phyloP scores from a whole-genome alignment of 1,140 invertebrate species.

The Wiebesia pumilae region DNA sequence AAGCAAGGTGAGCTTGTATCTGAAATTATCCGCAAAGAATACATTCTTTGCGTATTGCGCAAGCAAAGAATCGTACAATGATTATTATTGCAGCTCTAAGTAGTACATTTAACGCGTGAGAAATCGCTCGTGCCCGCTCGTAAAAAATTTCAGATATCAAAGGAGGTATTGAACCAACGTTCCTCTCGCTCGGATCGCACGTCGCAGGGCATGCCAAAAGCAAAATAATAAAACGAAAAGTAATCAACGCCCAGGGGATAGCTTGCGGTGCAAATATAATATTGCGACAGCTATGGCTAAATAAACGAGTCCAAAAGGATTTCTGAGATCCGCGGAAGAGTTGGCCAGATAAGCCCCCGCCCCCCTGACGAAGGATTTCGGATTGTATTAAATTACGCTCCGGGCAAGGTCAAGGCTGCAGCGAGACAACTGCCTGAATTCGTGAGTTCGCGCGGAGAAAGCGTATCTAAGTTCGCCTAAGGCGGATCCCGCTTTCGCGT shows the following conservation, averaged over 20 bases:
- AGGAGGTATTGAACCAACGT: not conserved
- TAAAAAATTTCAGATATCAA: not conserved
- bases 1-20: too few species aligned
- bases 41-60: not conserved
- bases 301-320: not conserved
- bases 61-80: not conserved
- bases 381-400: not conserved
- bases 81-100: not conserved
- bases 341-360: not conserved
- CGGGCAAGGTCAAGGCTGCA: conserved; percentile 17
- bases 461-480: not conserved
- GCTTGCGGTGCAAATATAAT: not conserved
- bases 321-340: not conserved
- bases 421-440: not conserved
- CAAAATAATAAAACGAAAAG: not conserved
- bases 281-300: not conserved
- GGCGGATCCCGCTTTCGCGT: conserved; percentile 13
- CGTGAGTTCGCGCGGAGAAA: not conserved
- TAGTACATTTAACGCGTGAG: not conserved
- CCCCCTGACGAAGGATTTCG: not conserved
- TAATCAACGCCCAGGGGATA: not conserved
- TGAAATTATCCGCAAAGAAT: not conserved
- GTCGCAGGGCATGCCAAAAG: not conserved
- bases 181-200: not conserved
- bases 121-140: not conserved